phyloP scores from a whole-genome alignment of 2,113 vertebrate species.

The Saguinus midas region DNA sequence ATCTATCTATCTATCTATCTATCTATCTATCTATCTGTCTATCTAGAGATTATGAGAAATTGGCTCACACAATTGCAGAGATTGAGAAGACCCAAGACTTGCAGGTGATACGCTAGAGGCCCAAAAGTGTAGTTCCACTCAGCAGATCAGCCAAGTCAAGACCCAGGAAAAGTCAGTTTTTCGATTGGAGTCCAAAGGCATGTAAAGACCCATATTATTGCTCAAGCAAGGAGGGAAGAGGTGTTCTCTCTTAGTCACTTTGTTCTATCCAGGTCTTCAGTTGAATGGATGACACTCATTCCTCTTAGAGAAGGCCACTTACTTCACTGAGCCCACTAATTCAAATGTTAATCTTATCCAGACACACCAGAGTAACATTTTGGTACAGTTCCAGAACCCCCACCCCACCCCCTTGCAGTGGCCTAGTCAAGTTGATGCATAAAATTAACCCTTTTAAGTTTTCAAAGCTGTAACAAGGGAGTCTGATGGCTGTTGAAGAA shows the following conservation, averaged over 20 bases:
- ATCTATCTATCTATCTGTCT: background rate
- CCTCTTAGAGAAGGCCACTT: no score
- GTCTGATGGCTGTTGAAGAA: background rate
- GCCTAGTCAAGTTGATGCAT: background rate
- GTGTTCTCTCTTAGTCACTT: no score
- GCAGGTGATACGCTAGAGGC: no score
- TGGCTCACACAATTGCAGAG: background rate
- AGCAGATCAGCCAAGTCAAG: background rate
- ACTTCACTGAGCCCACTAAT: background rate
- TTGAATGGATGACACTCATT: rapidly evolving
- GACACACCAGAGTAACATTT: background rate
- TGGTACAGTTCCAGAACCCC: background rate
- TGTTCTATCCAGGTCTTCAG: background rate
- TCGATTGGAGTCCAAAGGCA: background rate
- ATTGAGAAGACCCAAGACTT: background rate
- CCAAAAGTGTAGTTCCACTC: background rate
- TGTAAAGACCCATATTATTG: no score
- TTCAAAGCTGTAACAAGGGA: background rate
- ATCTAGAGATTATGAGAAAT: background rate
- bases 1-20: background rate
- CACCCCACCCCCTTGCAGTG: rapidly evolving
- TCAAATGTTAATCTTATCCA: background rate
- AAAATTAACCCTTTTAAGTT: no score
- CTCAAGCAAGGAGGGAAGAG: background rate
- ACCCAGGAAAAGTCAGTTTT: background rate